Evolutionary conservation across 2,888 invertebrate genomes (phyloP), one percentile per base, ranked within the genome.

Genomic region (Drosophila imparisetae): DNA sequence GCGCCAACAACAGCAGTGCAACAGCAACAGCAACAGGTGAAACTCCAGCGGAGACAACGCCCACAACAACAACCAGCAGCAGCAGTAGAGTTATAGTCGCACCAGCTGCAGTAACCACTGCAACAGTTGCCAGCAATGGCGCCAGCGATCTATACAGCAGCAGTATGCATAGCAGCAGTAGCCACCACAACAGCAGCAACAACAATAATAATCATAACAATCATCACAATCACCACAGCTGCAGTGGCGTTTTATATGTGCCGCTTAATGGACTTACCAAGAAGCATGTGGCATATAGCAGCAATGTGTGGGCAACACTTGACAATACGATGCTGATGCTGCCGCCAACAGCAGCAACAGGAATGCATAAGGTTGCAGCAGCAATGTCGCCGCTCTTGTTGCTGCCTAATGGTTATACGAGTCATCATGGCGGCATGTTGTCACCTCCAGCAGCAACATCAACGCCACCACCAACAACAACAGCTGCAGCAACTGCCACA

Each of bases 281-380:
- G 42, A 74, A 78, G 13, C 75, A 89, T 74, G 75, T 79, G 0
- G 89, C 80, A 15, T 81, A 87, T 38, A 87, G 81, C 64, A 85
- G 80, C 72, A 85, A 81, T 58, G 62, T 71, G 29, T 52, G 69
- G 24, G 45, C 68, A 27, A 65, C 72, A 15, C 38, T 76, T 54
- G 80, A 78, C 32, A 72, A 68, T 29, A 18, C 72, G 1, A 29
- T 81, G 78, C 36, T 78, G 3, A 64, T 77, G 75, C 36, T 78
- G 66, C 64, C 73, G 1, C 50, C 71, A 15, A 60, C 61, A 30
- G 40, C 64, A 4, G 32, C 53, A n/a, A 53, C 57, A 10, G 52
- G 50, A n/a, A 58, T 78, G 62, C 59, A 68, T 32, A 77, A 77
- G 11, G 11, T 58, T 1, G 54, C 62, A n/a, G 34, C 74, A 54